These are phyloP conservation scores for Mnemiopsis leidyi DNA, from an alignment of 37 sponge, comb jelly and placozoan genomes.

Conservation along the genomic window DNA sequence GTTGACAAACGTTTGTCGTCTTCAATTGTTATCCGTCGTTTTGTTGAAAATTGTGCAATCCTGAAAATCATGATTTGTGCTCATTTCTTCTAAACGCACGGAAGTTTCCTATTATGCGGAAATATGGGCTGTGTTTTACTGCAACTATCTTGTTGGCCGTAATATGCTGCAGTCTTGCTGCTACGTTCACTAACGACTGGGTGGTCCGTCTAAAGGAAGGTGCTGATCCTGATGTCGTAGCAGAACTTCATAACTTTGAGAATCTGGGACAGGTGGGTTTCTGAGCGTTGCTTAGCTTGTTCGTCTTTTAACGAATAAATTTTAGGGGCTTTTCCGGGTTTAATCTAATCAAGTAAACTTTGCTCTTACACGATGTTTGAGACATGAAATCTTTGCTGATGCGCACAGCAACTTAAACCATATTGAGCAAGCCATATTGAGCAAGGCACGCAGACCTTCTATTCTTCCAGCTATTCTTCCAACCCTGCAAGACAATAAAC, in stretches of 20 bases:
- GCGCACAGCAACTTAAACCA: too few relatives aligned
- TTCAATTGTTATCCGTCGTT: neutral
- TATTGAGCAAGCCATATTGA: too few relatives aligned
- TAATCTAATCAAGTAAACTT: too few relatives aligned
- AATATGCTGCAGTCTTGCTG: neutral
- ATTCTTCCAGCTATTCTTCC: too few relatives aligned
- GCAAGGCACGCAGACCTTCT: too few relatives aligned
- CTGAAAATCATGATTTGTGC: neutral
- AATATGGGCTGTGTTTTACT: neutral
- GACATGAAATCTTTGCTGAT: too few relatives aligned
- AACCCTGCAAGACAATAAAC: too few relatives aligned
- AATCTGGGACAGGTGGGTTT: slow-evolving; percentile 26
- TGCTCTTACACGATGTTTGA: too few relatives aligned
- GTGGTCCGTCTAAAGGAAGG: neutral
- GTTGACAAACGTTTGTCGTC: neutral
- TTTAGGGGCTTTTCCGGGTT: too few relatives aligned
- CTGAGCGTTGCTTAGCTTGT: too few relatives aligned
- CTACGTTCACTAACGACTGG: neutral
- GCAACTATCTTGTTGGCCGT: neutral
- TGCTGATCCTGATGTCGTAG: slow-evolving; percentile 35
- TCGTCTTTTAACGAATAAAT: too few relatives aligned
- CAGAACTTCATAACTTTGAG: neutral
- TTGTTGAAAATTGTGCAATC: neutral
- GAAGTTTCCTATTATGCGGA: neutral
- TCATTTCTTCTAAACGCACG: neutral